A percentile compares a stretch with the other conserved stretches of the same genome.
These are phyloP conservation scores for Papilio protenor DNA, from an alignment of 2,888 invertebrate genomes.

Conservation along the genomic window DNA sequence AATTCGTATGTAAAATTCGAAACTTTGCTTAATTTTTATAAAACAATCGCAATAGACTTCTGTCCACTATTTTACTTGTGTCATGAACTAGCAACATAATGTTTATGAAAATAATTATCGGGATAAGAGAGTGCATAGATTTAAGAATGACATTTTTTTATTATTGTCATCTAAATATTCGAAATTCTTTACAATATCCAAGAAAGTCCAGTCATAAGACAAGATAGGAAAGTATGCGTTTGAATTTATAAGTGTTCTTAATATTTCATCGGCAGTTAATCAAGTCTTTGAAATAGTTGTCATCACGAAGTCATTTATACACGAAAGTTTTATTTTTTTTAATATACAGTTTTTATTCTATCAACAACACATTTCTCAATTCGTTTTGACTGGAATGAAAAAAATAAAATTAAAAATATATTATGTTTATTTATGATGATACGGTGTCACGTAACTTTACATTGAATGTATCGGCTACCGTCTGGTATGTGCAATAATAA, in stretches of 20 bases:
- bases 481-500: conserved; percentile 64
- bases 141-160: conserved; percentile 51
- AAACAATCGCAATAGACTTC: conserved; percentile 70
- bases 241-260: conserved; percentile 6
- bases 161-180: conserved; percentile 18
- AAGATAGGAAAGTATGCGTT: not conserved
- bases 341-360: conserved; percentile 20
- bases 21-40: conserved; percentile 75
- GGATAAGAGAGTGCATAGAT: conserved; percentile 69
- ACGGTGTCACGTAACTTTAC: conserved; percentile 39
- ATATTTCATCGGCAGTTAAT: conserved; percentile 26
- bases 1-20: conserved; percentile 71
- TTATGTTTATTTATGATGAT: conserved; percentile 32
- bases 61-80: conserved; percentile 76
- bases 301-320: conserved; percentile 38
- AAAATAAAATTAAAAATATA: conserved; percentile 23
- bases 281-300: conserved; percentile 4
- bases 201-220: conserved; percentile 23
- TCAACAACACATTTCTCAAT: conserved; percentile 26
- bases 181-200: conserved; percentile 28
- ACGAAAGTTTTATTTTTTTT: conserved; percentile 7
- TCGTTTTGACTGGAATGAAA: conserved; percentile 14
- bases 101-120: conserved; percentile 56
- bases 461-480: conserved; percentile 55
- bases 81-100: conserved; percentile 42